These are phyloP conservation scores for Eolophus roseicapilla DNA, from an alignment of 2,113 vertebrate genomes.

Conservation along the genomic window DNA sequence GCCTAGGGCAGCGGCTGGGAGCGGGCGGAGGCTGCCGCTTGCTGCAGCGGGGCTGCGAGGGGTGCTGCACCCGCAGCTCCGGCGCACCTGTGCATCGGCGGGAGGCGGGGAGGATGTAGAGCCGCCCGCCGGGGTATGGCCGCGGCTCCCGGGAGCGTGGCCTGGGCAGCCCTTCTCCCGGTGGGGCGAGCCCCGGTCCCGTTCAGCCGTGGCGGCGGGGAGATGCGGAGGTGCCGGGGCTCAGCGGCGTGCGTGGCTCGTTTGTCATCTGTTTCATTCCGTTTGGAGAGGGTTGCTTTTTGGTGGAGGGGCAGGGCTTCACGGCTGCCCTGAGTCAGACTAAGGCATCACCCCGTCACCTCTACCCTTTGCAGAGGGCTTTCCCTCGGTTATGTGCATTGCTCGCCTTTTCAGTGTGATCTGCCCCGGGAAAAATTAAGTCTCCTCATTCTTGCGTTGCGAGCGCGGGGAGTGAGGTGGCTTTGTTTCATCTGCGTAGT, in stretches of 20 bases:
- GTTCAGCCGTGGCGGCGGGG: too few relatives aligned
- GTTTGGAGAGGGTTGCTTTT: background rate
- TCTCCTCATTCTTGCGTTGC: rapidly evolving
- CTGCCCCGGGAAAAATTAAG: rapidly evolving
- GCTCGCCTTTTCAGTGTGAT: rapidly evolving
- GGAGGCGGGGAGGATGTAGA: background rate
- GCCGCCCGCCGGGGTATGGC: too few relatives aligned
- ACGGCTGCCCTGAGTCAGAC: rapidly evolving
- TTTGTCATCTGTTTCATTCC: rapidly evolving
- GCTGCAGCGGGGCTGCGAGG: background rate
- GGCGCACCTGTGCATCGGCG: background rate
- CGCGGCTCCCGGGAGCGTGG: too few relatives aligned
- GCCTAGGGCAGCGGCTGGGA: background rate
- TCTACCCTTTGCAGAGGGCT: rapidly evolving
- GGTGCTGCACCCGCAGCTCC: background rate
- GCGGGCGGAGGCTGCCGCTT: too few relatives aligned
- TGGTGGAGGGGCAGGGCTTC: too few relatives aligned
- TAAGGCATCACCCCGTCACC: rapidly evolving
- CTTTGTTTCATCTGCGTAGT: rapidly evolving
- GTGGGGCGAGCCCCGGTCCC: rapidly evolving
- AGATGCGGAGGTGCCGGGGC: background rate
- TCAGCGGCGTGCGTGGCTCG: rapidly evolving
- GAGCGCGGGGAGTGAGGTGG: background rate
- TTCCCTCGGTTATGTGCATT: rapidly evolving
- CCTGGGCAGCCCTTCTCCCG: rapidly evolving